These are phyloP conservation scores for Galagoides demidoff DNA, from an alignment of 2,797 vertebrate genomes.

Conservation along the genomic window DNA sequence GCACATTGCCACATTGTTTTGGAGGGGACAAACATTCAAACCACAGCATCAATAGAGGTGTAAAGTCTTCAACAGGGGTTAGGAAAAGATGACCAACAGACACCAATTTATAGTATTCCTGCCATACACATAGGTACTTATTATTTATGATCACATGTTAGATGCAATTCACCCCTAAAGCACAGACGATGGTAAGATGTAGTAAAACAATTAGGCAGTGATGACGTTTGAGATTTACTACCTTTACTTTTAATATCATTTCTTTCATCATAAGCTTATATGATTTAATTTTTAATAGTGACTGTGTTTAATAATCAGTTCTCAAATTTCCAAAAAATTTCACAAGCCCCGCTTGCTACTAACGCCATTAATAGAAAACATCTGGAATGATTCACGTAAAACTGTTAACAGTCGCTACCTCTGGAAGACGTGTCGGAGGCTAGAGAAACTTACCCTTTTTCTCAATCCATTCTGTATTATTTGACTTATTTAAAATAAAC, in stretches of 20 bases:
- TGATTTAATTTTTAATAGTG: background rate
- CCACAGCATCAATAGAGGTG: background rate
- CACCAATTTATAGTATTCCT: background rate
- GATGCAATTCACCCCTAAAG: background rate
- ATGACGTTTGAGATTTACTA: background rate
- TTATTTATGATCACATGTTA: too few relatives aligned
- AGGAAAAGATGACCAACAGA: background rate
- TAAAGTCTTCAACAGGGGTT: conserved; percentile 7
- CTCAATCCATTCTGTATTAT: background rate
- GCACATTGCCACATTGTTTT: background rate
- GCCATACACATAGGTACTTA: background rate
- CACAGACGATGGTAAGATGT: background rate
- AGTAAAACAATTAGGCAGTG: conserved; percentile 3
- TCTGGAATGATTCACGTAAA: conserved; percentile 27
- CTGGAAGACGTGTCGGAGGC: background rate
- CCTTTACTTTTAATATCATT: background rate
- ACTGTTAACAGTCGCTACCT: background rate
- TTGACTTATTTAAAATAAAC: conserved; percentile 19
- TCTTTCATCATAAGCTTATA: background rate
- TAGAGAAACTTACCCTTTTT: background rate
- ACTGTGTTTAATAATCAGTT: background rate
- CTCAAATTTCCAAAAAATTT: background rate
- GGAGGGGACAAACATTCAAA: background rate
- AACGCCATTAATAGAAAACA: background rate
- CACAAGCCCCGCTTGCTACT: background rate